Conservation (phyloP, 2,113 vertebrate genomes). For the Picathartes gymnocephalus region DNA sequence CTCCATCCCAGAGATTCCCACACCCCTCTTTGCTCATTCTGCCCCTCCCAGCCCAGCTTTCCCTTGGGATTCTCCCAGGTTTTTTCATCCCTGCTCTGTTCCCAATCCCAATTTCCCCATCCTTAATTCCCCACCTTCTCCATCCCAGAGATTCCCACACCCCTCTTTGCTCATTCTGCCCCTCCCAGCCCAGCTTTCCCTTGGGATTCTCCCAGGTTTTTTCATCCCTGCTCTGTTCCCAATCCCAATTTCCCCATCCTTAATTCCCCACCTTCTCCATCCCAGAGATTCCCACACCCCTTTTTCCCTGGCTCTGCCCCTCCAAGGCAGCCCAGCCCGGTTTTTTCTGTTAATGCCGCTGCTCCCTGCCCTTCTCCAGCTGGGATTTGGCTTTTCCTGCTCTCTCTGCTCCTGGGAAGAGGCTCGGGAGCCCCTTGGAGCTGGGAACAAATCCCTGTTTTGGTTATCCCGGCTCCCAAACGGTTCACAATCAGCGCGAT, state of each 20-base stretch:
- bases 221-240: neutral
- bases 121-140: too few species aligned
- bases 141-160: too few species aligned
- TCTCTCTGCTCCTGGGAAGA: neutral
- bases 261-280: neutral
- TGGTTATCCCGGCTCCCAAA: neutral
- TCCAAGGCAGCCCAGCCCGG: neutral
- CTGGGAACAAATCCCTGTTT: neutral
- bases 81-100: too few species aligned
- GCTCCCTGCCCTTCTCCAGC: fast-evolving
- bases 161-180: too few species aligned
- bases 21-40: too few species aligned
- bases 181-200: neutral
- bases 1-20: too few species aligned
- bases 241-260: too few species aligned
- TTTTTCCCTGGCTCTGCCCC: neutral
- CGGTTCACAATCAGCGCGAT: neutral
- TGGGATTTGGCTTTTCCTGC: neutral
- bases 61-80: too few species aligned
- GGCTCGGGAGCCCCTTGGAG: neutral
- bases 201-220: neutral
- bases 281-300: too few species aligned
- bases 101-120: too few species aligned
- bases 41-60: too few species aligned
- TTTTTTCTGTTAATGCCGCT: neutral